Evolutionary conservation across 2,888 invertebrate genomes (phyloP).

Genomic region (Dryomyza anilis): DNA sequence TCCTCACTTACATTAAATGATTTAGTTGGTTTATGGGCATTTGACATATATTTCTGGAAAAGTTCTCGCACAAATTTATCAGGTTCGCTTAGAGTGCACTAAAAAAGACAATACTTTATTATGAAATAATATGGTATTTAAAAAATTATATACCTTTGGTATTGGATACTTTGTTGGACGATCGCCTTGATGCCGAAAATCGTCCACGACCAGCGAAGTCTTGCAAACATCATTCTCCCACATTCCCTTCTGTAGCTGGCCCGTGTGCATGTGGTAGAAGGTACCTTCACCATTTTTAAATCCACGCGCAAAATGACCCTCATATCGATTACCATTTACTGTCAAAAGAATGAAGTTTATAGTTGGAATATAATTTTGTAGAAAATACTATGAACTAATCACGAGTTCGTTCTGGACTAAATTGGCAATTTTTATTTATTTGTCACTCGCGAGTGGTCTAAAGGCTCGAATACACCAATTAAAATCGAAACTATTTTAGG

Average conservation of each 20-base stretch:
- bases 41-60: slow-evolving; percentile 45
- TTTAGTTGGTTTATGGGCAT: slow-evolving; percentile 41
- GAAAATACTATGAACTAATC: too few relatives aligned
- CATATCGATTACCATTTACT: slow-evolving; percentile 59
- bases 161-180: slow-evolving; percentile 49
- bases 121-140: not conserved
- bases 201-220: slow-evolving; percentile 52
- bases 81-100: slow-evolving; percentile 42
- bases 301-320: slow-evolving; percentile 54
- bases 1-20: slow-evolving; percentile 40
- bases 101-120: not conserved
- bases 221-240: slow-evolving; percentile 53
- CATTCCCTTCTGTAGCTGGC: slow-evolving; percentile 58
- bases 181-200: slow-evolving; percentile 44
- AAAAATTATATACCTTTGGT: slow-evolving; percentile 36
- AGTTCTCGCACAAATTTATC: slow-evolving; percentile 47
- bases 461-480: too few relatives aligned
- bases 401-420: too few relatives aligned
- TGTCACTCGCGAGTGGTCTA: too few relatives aligned
- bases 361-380: too few relatives aligned
- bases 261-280: slow-evolving; percentile 55
- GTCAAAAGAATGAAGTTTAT: not conserved
- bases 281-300: slow-evolving; percentile 58
- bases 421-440: too few relatives aligned
- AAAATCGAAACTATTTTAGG: too few relatives aligned